Base-by-base conservation (phyloP, 2,888 invertebrate species). In the Orthosia incerta region DNA sequence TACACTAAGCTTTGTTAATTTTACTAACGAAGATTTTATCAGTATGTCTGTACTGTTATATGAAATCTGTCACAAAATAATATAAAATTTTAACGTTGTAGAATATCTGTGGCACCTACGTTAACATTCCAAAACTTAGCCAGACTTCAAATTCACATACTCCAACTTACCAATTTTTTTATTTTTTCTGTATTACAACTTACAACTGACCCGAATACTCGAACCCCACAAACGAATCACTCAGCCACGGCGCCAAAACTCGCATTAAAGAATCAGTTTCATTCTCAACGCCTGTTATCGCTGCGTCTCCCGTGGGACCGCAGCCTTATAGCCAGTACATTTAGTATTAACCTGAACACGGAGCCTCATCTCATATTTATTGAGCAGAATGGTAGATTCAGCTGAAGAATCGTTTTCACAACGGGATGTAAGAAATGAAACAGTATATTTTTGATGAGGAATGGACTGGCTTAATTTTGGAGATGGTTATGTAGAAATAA, bases 341-440 rank as follows among this genome's bases (percentile, higher is more conserved):
- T 71, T 71, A 76, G 39, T 76, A 76, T 76, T 76, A 63, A 76
- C 39, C 62, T 20, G 18, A 56, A 16, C 50, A 31, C 74, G 68
- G 74, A 45, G 13, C n/a, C 20, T 70, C 76, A 63, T 76, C 57
- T 46, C 16, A 63, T 71, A 76, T 76, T 71, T 76, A 76, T 71
- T 60, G 57, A 23, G 48, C 13, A 20, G 48, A 4, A 48, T 50
- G 57, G 48, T 46, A 45, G 60, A 20, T 50, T 69, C 13, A 2
- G 13, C 76, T 53, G 39, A 76, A 51, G 62, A 53, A 76, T 76
- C 63, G 63, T 63, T 55, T 56, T 16, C 31, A 53, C 46, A 51
- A 48, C 20, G 55, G 45, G 7, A 16, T 11, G 66, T 56, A 39
- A 51, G 76, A 63, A 39, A 62, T 71, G 18, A 46, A 63, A 20